Evolutionary conservation across 2,888 invertebrate species (phyloP), one percentile per base, ranked within the genome.

Genomic region (Noctuana brunneofusca): DNA sequence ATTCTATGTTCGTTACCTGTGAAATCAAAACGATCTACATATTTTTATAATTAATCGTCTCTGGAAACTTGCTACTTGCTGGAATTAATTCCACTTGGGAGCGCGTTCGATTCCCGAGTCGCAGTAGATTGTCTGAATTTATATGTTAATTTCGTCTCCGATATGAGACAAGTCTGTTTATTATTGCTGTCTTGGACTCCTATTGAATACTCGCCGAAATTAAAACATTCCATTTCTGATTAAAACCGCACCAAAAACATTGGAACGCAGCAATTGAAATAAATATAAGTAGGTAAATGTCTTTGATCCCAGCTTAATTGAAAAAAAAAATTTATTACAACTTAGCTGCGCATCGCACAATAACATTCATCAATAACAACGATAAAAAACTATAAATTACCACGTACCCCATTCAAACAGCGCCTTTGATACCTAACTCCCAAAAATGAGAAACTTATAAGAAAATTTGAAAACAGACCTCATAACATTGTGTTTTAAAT

Each of bases 111-210:
- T 80, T 80, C 77, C 74, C 69, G 68, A 60, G 66, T 67, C 64
- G 71, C 72, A 68, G 68, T 46, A 62, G 72, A 76, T 76, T 76
- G 77, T 77, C 80, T 79, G 75, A 79, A 84, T 84, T 83, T 81
- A 80, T 79, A 83, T 84, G 81, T 76, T 78, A 84, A 83, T 84
- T 72, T 63, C 67, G 65, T 66, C 63, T 65, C 68, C 64, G 65
- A 68, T 66, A 69, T 68, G 66, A 70, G 70, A 73, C 70, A 71
- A 71, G 69, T 71, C 75, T 76, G 75, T 77, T 81, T 79, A 77
- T 77, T 78, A 75, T 72, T 76, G 71, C 72, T 65, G 68, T 72
- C 68, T 75, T 70, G 68, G 64, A 60, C 67, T 67, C 68, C 41
- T 27, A 41, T 56, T 56, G 69, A 64, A 65, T 67, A 64, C 67